These are phyloP conservation scores for Catharus fuscescens DNA, from an alignment of 2,113 vertebrate genomes.

Conservation along the genomic window DNA sequence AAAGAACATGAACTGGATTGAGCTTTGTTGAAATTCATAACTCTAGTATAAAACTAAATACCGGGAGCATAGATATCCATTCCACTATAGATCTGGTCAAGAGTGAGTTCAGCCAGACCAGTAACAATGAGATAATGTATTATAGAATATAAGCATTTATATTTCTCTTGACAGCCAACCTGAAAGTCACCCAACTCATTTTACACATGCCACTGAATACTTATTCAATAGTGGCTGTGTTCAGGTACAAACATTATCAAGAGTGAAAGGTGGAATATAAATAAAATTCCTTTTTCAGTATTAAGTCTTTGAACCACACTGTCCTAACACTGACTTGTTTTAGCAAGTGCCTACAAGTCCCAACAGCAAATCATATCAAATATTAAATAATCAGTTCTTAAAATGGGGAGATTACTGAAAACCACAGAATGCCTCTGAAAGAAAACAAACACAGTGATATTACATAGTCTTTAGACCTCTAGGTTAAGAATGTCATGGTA, in stretches of 20 bases:
- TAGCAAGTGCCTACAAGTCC: not conserved
- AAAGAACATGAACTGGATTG: not conserved
- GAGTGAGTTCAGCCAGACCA: not conserved
- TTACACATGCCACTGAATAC: not conserved
- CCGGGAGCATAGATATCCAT: not conserved
- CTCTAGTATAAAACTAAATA: not conserved
- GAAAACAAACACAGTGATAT: not conserved
- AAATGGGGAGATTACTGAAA: not conserved
- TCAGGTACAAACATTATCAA: not conserved
- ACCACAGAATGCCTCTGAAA: not conserved
- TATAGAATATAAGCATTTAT: not conserved
- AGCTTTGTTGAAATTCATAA: not conserved
- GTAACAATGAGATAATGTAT: not conserved
- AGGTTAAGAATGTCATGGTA: not conserved
- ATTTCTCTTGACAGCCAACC: not conserved
- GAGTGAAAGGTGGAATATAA: not conserved
- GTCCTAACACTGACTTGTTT: not conserved
- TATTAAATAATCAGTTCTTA: not conserved
- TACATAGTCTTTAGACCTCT: not conserved
- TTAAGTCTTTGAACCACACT: not conserved
- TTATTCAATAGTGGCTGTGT: not conserved
- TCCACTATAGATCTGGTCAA: not conserved
- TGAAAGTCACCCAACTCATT: not conserved
- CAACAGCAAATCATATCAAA: not conserved
- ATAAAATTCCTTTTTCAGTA: not conserved